Evolutionary conservation across 2,113 vertebrate genomes (phyloP).

Genomic region (Pygoscelis adeliae): DNA sequence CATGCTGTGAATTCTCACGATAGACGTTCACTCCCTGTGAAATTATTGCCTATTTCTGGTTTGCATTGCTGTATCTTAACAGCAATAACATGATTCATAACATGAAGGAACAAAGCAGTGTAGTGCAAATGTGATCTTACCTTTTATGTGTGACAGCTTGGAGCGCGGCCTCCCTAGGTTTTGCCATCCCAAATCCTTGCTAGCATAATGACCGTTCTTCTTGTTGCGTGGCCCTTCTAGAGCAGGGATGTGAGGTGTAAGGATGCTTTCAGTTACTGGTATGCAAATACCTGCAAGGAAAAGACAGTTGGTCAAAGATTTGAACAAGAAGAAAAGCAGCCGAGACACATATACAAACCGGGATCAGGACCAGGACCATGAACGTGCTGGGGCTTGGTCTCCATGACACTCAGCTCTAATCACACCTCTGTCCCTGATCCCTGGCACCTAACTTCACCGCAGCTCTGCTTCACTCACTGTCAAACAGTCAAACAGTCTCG

Average conservation of each 20-base stretch:
- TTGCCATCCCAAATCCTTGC: constrained; percentile 91
- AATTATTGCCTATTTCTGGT: background rate
- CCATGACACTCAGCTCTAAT: background rate
- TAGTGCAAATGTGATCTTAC: constrained; percentile 54
- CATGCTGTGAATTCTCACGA: background rate
- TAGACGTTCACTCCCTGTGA: background rate
- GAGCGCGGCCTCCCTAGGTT: constrained; percentile 83
- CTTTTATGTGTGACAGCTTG: constrained; percentile 89
- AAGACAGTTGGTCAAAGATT: background rate
- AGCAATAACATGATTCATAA: background rate
- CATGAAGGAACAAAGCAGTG: background rate
- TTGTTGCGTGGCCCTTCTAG: constrained; percentile 85
- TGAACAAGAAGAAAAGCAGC: background rate
- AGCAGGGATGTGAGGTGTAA: constrained; percentile 87
- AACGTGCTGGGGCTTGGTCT: background rate
- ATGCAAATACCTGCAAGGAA: constrained; percentile 85
- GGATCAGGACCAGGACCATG: background rate
- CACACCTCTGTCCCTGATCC: background rate
- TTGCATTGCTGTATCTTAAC: background rate
- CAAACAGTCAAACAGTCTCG: fast-evolving
- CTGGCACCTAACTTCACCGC: background rate
- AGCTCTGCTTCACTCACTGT: background rate
- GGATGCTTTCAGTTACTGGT: constrained; percentile 86
- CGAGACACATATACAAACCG: background rate
- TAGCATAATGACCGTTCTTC: constrained; percentile 76